A percentile compares a stretch with the other conserved stretches of the same genome.
Conservation (phyloP, 2,888 invertebrate species). For the Vandiemenella viatica region DNA sequence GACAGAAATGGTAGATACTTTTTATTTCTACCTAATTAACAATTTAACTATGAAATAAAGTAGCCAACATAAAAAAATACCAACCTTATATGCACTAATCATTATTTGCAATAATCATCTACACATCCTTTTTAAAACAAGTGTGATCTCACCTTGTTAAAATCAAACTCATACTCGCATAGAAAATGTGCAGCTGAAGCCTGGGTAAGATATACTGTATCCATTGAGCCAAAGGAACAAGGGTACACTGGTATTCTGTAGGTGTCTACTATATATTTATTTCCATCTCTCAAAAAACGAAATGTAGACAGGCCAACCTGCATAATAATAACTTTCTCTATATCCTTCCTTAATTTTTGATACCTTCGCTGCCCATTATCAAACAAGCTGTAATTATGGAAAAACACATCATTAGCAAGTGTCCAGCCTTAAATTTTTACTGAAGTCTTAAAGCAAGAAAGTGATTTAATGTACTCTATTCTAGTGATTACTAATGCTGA, state of each 20-base stretch:
- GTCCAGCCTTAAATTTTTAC: constrained; percentile 6
- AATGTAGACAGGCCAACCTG: constrained; percentile 57
- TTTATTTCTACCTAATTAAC: too few relatives aligned
- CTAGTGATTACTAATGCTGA: too few relatives aligned
- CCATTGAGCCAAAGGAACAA: constrained; percentile 41
- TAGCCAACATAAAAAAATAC: too few relatives aligned
- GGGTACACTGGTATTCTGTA: constrained; percentile 59
- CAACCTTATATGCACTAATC: too few relatives aligned
- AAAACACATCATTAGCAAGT: constrained; percentile 4
- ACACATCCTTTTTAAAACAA: too few relatives aligned
- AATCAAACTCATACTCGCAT: constrained; percentile 47
- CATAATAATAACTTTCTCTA: constrained; percentile 39
- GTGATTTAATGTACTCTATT: too few relatives aligned
- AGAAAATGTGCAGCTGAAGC: constrained; percentile 48
- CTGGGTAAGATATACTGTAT: constrained; percentile 45
- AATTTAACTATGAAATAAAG: too few relatives aligned
- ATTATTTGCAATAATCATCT: too few relatives aligned
- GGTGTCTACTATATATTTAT: constrained; percentile 40
- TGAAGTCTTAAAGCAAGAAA: background rate
- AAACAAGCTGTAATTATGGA: constrained; percentile 39
- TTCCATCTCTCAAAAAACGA: constrained; percentile 38
- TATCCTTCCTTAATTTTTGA: constrained; percentile 31
- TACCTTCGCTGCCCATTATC: constrained; percentile 40
- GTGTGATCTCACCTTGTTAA: constrained; percentile 52
- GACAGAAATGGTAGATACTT: too few relatives aligned